These are phyloP conservation scores for Myotis planiceps DNA, from an alignment of 2,797 vertebrate species.

Conservation along the genomic window DNA sequence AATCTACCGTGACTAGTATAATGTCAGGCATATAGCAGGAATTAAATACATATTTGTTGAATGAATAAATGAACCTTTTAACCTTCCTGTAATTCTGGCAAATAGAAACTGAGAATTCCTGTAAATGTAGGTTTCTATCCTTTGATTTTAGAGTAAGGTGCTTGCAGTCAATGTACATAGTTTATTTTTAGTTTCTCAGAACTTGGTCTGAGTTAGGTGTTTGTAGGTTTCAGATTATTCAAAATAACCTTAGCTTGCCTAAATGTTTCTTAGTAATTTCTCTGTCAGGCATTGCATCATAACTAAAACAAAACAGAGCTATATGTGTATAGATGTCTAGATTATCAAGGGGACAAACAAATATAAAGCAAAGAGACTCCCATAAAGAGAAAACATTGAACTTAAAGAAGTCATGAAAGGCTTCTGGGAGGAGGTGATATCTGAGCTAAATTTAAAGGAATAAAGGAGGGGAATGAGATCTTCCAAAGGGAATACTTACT, in stretches of 20 bases:
- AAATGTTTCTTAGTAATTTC: background rate
- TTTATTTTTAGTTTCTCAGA: background rate
- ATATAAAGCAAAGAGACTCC: background rate
- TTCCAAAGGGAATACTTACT: background rate
- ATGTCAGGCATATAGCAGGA: background rate
- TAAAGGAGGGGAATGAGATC: background rate
- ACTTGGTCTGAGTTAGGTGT: background rate
- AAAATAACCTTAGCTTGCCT: background rate
- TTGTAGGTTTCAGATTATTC: background rate
- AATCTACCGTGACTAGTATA: background rate
- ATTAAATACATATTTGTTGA: background rate
- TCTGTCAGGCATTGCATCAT: background rate
- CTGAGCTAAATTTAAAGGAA: background rate
- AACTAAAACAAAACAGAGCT: constrained; percentile 3
- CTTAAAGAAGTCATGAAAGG: background rate
- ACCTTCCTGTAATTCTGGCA: background rate
- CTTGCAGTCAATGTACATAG: background rate
- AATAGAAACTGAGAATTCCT: background rate
- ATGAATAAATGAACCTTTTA: background rate
- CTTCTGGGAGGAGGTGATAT: background rate
- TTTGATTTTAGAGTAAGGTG: background rate
- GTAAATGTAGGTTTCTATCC: background rate
- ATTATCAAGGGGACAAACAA: background rate
- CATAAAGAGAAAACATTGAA: background rate
- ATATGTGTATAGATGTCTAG: background rate